phyloP scores from a whole-genome alignment of 2,888 invertebrate species.

The Ectemnius lituratus region DNA sequence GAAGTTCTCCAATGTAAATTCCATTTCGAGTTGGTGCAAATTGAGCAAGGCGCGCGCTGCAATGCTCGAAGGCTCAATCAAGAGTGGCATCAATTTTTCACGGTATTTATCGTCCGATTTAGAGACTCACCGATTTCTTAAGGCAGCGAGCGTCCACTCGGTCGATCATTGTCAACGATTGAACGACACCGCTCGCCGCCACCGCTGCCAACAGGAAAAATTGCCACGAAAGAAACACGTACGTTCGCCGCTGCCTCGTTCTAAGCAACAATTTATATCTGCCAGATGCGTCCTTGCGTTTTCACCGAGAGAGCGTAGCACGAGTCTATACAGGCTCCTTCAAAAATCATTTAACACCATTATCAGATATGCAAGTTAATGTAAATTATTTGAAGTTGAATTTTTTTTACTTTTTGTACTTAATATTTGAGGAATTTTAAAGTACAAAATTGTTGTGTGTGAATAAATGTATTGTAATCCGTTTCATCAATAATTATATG shows the following conservation, averaged over 20 bases:
- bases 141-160: not conserved
- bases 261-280: constrained; percentile 52
- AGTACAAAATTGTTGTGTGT: no score
- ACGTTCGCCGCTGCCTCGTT: constrained; percentile 4
- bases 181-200: constrained; percentile 33
- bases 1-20: no score
- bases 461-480: no score
- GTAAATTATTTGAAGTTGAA: no score
- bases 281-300: constrained; percentile 48
- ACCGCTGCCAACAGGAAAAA: constrained; percentile 9
- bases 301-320: constrained; percentile 21
- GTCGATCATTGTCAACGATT: constrained; percentile 1
- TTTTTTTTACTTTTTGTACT: no score
- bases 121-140: not conserved
- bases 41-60: not conserved
- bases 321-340: constrained; percentile 4
- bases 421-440: no score
- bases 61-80: not conserved
- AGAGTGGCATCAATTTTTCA: not conserved
- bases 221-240: constrained; percentile 13
- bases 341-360: not conserved
- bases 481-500: no score
- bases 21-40: not conserved
- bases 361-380: no score
- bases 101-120: not conserved